Evolutionary conservation across 2,888 invertebrate genomes (phyloP).

Genomic region (Aleiodes leptofemur): DNA sequence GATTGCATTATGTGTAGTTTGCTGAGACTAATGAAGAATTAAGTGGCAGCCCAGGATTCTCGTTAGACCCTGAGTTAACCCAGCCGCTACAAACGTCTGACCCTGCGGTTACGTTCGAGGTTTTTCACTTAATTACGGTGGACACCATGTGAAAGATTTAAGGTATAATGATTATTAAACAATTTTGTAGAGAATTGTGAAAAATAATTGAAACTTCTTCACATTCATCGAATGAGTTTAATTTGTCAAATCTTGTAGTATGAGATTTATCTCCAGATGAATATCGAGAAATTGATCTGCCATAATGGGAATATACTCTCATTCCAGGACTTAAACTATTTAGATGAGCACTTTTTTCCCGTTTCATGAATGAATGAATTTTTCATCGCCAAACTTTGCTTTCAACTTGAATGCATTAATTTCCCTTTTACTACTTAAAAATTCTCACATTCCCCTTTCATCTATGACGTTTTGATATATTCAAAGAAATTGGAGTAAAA

Average conservation of each 20-base stretch:
- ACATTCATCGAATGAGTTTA: not conserved
- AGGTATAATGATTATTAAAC: not conserved
- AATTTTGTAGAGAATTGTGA: not conserved
- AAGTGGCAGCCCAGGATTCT: constrained; percentile 51
- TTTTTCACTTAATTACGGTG: constrained; percentile 49
- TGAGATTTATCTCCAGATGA: no score
- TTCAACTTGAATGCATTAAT: no score
- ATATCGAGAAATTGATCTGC: no score
- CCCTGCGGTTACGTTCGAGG: constrained; percentile 36
- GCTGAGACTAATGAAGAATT: constrained; percentile 54
- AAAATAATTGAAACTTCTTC: not conserved
- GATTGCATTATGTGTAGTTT: constrained; percentile 19
- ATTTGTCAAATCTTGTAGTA: no score
- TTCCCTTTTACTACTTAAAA: no score
- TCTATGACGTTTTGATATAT: no score
- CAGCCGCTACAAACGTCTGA: constrained; percentile 34
- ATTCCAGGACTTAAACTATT: no score
- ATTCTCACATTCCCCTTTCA: no score
- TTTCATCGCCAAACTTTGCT: no score
- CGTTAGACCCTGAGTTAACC: constrained; percentile 45
- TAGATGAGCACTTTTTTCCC: no score
- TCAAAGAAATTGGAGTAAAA: not conserved
- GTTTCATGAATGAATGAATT: no score
- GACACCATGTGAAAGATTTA: constrained; percentile 23
- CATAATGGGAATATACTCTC: no score